Base-by-base conservation (phyloP, 1,140 invertebrate genomes). In the Drosophila sp. region DNA sequence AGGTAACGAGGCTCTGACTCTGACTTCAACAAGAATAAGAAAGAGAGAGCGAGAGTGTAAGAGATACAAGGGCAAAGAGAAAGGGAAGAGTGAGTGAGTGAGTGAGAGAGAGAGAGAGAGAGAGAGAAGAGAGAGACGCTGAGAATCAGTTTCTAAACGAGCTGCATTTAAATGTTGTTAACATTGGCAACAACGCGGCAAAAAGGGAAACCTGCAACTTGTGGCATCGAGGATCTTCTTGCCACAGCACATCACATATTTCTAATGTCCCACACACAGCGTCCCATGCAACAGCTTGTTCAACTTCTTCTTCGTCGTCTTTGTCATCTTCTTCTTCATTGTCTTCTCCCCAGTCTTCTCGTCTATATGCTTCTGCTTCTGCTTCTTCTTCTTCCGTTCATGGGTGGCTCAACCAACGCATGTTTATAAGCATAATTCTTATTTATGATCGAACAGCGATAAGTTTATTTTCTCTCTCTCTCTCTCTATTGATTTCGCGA, bases 161-260 rank as follows among this genome's bases (percentile, higher is more conserved):
- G 79, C 80, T 84, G 76, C 84, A 80, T 89, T 89, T 89, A 89
- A 89, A 89, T 80, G 80, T 89, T 89, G 83, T 87, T 87, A 87
- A 89, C 82, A 89, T 69, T 71, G 61, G 41, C 34, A n/a, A n/a
- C 32, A 13, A 43, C 7, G 13, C 21, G 61, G 41, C 34, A n/a
- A n/a, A 18, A 13, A 43, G 8, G 13, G 21, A 5, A 48, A 45
- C 36, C 50, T 36, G 34, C 34, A 36, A 36, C 34, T 45, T 25
- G 59, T 45, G 16, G 38, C 16, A 9, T 29, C 3, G 4, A 64
- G 65, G 66, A 66, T 70, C 54, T 75, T 70, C 54, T 75, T 48
- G 59, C 67, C 53, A 56, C 51, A 71, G 54, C 43, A 9, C 21
- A 21, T 21, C 27, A 29, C 43, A 58, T 27, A 21, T 57, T 83